Conservation (phyloP, 2,113 vertebrate species). For the Ammodytes dubius region DNA sequence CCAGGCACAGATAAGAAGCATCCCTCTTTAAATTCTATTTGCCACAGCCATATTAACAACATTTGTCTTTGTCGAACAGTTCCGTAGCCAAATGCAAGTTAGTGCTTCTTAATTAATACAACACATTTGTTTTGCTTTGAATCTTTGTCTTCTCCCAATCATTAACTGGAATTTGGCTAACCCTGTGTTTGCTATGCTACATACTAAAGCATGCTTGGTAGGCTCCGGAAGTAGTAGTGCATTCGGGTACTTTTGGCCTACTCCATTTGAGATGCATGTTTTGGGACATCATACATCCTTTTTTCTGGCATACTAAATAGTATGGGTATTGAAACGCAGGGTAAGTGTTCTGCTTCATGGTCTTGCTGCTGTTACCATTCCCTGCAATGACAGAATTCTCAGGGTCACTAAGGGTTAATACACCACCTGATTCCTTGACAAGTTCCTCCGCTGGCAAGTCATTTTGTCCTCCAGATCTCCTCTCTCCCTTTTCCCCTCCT, state of each 20-base stretch:
- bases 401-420: constrained; percentile 66
- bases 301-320: too few species aligned
- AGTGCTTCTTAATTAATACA: constrained; percentile 52
- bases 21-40: constrained; percentile 78
- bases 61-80: constrained; percentile 69
- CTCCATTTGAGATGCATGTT: too few species aligned
- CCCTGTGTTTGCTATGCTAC: too few species aligned
- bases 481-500: constrained; percentile 21
- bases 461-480: constrained; percentile 59
- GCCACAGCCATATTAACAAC: constrained; percentile 68
- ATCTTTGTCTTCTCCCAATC: constrained; percentile 33
- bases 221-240: too few species aligned
- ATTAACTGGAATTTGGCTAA: constrained; percentile 29
- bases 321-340: too few species aligned
- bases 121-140: neutral
- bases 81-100: constrained; percentile 39
- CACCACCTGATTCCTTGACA: constrained; percentile 54
- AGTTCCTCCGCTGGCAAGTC: constrained; percentile 57
- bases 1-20: constrained; percentile 66
- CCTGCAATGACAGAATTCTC: constrained; percentile 33
- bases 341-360: constrained; percentile 39
- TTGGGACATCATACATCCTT: too few species aligned
- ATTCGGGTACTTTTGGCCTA: too few species aligned
- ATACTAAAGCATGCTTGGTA: too few species aligned
- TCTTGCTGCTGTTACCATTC: constrained; percentile 31